These are phyloP conservation scores for Drosophila siamana DNA, from an alignment of 2,888 invertebrate genomes.

Conservation along the genomic window DNA sequence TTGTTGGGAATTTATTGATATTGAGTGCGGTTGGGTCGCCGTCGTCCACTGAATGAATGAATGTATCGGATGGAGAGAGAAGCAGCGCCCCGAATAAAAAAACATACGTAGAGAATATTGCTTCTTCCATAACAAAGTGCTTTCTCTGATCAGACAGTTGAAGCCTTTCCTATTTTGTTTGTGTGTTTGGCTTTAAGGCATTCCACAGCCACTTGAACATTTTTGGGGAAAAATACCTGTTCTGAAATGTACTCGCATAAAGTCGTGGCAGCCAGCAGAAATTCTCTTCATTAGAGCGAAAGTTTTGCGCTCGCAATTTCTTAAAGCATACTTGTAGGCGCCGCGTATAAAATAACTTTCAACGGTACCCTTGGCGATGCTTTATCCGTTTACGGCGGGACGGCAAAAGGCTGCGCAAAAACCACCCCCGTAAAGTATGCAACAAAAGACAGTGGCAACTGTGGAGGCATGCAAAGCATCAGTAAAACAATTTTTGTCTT, in stretches of 20 bases:
- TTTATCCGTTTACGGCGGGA: slow-evolving; percentile 17
- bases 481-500: slow-evolving; percentile 64
- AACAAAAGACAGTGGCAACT: slow-evolving; percentile 27
- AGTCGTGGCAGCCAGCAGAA: no score
- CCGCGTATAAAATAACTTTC: slow-evolving; percentile 63
- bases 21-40: slow-evolving; percentile 63
- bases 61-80: slow-evolving; percentile 4
- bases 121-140: slow-evolving; percentile 41
- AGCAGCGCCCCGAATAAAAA: neutral
- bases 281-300: slow-evolving; percentile 63
- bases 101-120: slow-evolving; percentile 6
- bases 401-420: slow-evolving; percentile 21
- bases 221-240: slow-evolving; percentile 39
- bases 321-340: slow-evolving; percentile 74
- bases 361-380: slow-evolving; percentile 6
- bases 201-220: slow-evolving; percentile 28
- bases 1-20: slow-evolving; percentile 73
- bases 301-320: slow-evolving; percentile 55
- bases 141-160: slow-evolving; percentile 25
- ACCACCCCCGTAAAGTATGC: slow-evolving; percentile 36
- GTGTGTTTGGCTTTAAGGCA: slow-evolving; percentile 12
- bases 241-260: slow-evolving; percentile 38
- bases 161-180: no score
- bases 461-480: slow-evolving; percentile 59
- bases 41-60: slow-evolving; percentile 15